Conservation (phyloP, 2,113 vertebrate species). For the Tylochromis polylepis region DNA sequence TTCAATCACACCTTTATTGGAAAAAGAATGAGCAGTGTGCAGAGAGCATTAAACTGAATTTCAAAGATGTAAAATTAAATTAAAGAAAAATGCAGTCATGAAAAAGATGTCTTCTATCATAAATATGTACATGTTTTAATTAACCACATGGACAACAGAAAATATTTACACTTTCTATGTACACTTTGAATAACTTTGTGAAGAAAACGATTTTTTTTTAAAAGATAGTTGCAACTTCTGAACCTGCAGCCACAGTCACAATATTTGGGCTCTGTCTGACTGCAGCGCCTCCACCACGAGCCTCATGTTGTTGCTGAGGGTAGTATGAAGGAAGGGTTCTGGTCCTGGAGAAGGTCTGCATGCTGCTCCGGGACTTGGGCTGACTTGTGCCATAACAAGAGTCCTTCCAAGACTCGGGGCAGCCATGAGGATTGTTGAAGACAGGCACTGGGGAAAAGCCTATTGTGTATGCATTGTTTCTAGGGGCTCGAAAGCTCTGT, state of each 20-base stretch:
- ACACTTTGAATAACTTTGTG: neutral
- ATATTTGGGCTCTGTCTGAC: constrained; percentile 23
- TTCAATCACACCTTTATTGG: constrained; percentile 28
- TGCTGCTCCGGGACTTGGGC: constrained; percentile 30
- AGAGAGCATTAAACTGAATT: neutral
- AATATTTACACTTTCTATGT: constrained; percentile 3
- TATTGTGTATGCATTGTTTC: constrained; percentile 59
- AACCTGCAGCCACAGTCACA: constrained; percentile 39
- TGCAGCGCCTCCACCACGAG: neutral
- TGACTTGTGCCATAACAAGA: constrained; percentile 43
- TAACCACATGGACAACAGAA: neutral
- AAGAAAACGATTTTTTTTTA: constrained; percentile 30
- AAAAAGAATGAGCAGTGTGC: neutral
- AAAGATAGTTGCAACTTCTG: constrained; percentile 72
- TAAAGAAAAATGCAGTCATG: neutral
- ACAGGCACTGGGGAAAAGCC: constrained; percentile 59
- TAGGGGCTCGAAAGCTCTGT: constrained; percentile 38
- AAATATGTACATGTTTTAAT: neutral
- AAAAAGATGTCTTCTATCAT: neutral
- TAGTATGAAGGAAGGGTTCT: constrained; percentile 64
- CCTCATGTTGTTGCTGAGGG: constrained; percentile 21
- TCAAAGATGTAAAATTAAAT: neutral
- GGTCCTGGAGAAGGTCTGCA: constrained; percentile 55
- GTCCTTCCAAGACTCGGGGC: constrained; percentile 49
- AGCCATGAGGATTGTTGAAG: constrained; percentile 42